Evolutionary conservation across 2,797 vertebrate genomes (phyloP).

Genomic region (Protosalanx chinensis): DNA sequence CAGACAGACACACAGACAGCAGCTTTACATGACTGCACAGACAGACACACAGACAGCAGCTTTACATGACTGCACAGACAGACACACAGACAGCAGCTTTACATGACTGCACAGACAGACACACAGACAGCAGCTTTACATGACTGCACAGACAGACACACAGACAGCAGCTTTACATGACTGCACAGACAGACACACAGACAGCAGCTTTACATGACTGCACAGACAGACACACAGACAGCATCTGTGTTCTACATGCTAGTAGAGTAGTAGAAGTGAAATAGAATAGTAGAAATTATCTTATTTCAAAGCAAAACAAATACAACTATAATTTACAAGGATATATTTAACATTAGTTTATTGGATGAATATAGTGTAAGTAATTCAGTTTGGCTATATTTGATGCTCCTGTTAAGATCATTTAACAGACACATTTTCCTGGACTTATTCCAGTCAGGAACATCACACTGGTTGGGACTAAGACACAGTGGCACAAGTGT

Average conservation of each 20-base stretch:
- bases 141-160: not conserved
- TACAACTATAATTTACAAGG: not conserved
- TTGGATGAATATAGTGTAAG: no score
- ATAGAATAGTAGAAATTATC: no score
- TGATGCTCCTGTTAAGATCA: not conserved
- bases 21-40: no score
- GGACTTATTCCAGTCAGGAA: slow-evolving; percentile 8
- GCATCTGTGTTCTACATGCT: not conserved
- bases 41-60: slow-evolving; percentile 9
- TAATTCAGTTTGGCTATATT: not conserved
- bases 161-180: not conserved
- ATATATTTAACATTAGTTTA: no score
- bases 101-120: no score
- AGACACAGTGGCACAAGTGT: slow-evolving; percentile 27
- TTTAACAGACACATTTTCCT: not conserved
- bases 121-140: slow-evolving; percentile 3
- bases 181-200: not conserved
- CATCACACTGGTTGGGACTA: slow-evolving; percentile 28
- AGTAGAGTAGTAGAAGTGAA: no score
- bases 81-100: not conserved
- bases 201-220: not conserved
- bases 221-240: not conserved
- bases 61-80: not conserved
- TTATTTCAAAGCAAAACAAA: not conserved
- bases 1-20: not conserved